These are phyloP conservation scores for Cynodonichthys magdalenae DNA, from an alignment of 2,797 vertebrate species.

Conservation along the genomic window DNA sequence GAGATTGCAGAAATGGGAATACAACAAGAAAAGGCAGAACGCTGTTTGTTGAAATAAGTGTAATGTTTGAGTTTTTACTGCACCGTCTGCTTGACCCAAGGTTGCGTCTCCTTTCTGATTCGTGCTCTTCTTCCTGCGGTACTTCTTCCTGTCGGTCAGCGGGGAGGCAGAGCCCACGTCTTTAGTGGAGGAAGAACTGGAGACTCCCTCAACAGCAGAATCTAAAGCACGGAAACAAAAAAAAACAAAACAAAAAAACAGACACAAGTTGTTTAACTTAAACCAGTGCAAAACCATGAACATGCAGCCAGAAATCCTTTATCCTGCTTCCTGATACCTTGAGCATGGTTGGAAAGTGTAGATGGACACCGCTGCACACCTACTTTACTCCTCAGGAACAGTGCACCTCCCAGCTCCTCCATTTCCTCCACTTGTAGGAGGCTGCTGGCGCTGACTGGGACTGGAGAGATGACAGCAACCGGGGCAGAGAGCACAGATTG, in stretches of 20 bases:
- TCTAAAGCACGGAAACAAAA: slow-evolving; percentile 56
- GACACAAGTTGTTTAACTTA: not conserved
- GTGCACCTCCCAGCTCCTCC: slow-evolving; percentile 70
- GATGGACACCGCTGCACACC: slow-evolving; percentile 76
- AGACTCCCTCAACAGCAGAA: slow-evolving; percentile 85
- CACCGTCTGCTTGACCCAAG: slow-evolving; percentile 89
- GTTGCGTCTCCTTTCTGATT: slow-evolving; percentile 90
- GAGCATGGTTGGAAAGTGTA: slow-evolving; percentile 70
- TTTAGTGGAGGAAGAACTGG: slow-evolving; percentile 83
- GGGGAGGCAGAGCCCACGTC: slow-evolving; percentile 87
- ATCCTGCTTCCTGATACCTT: slow-evolving; percentile 77
- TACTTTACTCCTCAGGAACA: slow-evolving; percentile 78
- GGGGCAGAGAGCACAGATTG: too few relatives aligned
- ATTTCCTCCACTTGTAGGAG: slow-evolving; percentile 85
- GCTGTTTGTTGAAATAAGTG: too few relatives aligned
- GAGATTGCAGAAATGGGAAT: not conserved
- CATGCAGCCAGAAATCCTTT: not conserved
- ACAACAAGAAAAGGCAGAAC: not conserved
- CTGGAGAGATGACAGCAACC: slow-evolving; percentile 55
- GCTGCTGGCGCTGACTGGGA: slow-evolving; percentile 78
- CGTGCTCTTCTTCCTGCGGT: slow-evolving; percentile 89
- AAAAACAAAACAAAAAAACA: not conserved
- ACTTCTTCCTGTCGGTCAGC: slow-evolving; percentile 89
- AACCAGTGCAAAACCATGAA: not conserved
- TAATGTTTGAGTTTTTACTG: slow-evolving; percentile 14